Evolutionary conservation across 2,888 invertebrate genomes (phyloP).

Genomic region (Drosophila dives): DNA sequence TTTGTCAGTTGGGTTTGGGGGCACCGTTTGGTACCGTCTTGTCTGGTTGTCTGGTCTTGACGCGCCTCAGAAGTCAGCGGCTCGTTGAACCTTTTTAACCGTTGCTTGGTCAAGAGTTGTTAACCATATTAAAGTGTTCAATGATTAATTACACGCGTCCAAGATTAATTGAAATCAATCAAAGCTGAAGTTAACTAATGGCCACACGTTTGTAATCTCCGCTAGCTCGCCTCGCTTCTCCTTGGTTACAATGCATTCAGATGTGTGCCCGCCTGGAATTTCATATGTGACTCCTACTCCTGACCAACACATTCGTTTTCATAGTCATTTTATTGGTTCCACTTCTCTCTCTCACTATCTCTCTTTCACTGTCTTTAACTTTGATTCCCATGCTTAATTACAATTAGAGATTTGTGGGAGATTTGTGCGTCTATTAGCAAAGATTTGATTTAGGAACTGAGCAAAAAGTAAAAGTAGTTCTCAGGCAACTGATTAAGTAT

Average conservation of each 20-base stretch:
- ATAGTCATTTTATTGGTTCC: conserved; percentile 53
- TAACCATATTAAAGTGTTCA: conserved; percentile 85
- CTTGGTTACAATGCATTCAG: conserved; percentile 10
- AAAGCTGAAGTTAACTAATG: conserved; percentile 85
- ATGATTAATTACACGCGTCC: conserved; percentile 85
- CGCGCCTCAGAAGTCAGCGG: conserved; percentile 56
- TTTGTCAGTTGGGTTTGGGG: conserved; percentile 59
- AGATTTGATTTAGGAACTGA: conserved; percentile 18
- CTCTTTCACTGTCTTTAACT: conserved; percentile 1
- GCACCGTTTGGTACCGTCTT: conserved; percentile 41
- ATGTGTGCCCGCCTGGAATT: conserved; percentile 44
- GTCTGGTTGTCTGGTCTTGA: conserved; percentile 42
- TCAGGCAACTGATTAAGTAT: background rate
- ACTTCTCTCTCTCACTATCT: background rate
- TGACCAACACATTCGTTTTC: conserved; percentile 45
- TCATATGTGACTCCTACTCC: conserved; percentile 38
- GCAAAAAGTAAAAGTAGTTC: conserved; percentile 50
- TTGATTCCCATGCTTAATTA: conserved; percentile 74
- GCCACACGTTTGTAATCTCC: conserved; percentile 83
- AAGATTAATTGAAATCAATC: conserved; percentile 85
- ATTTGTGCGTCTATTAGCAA: conserved; percentile 34
- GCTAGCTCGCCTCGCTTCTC: conserved; percentile 23
- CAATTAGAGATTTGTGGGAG: conserved; percentile 66
- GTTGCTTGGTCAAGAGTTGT: conserved; percentile 84
- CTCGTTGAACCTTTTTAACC: conserved; percentile 83